Evolutionary conservation across 2,888 invertebrate genomes (phyloP), one percentile per base, ranked within the genome.

Genomic region (Urechis unicinctus): DNA sequence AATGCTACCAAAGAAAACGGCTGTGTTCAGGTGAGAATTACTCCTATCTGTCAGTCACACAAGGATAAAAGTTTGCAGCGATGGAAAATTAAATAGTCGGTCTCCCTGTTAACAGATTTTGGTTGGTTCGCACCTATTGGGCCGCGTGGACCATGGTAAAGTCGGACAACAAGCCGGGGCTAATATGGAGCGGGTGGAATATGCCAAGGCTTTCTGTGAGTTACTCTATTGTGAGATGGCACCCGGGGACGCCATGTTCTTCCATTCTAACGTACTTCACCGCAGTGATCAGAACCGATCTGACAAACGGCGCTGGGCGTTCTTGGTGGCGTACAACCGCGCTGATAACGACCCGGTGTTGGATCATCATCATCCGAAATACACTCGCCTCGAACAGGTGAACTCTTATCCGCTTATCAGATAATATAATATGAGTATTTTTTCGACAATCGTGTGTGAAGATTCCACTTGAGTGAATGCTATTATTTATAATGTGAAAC

Each of bases 121-220:
- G 21, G 25, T 25, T 3, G 58, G 60, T 13, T 60, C 61, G 3
- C 60, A 61, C 52, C 28, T 43, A 21, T 30, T 50, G n/a, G 61
- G 61, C 3, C 44, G 61, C 1, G 46, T 61, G 5, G 58, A 60
- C 24, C 61, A 61, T 46, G 28, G 22, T n/a, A 26, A 21, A 42
- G 36, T 59, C 9, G 60, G 60, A 6, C 58, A 54, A 1, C 61
- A 61, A 36, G 56, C 49, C 1, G 58, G 53, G 5, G 61, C 61
- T 17, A 58, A 61, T 45, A n/a, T 25, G 9, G 60, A 56, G 46
- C 28, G 61, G 30, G 58, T 61, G 17, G 46, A 53, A 17, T 50
- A 60, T 28, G 36, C 45, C 36, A 22, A 52, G 53, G 56, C 44
- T 29, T 43, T 46, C 30, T 53, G 41, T 26, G 42, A 46, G 6